Evolutionary conservation across 2,797 vertebrate genomes (phyloP).

Genomic region (Lemur catta): DNA sequence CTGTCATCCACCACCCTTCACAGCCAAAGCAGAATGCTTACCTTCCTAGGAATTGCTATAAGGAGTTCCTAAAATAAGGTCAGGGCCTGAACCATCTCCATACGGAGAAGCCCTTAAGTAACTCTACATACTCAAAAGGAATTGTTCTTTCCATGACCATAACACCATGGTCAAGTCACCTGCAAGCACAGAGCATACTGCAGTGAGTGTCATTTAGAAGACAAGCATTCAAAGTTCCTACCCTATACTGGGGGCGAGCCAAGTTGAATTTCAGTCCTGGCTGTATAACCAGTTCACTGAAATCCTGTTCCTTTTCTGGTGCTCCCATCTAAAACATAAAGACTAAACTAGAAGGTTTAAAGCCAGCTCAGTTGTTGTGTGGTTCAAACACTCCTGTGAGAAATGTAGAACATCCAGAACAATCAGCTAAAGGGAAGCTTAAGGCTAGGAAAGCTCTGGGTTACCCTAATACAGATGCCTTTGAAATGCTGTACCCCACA

Average conservation of each 20-base stretch:
- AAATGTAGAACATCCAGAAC: slow-evolving; percentile 7
- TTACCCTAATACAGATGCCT: background rate
- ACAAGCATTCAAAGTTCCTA: slow-evolving; percentile 5
- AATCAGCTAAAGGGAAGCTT: background rate
- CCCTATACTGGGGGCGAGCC: background rate
- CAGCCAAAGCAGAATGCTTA: slow-evolving; percentile 32
- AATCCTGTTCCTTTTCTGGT: slow-evolving; percentile 24
- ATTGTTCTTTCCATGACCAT: slow-evolving; percentile 14
- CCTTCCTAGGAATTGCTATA: slow-evolving; percentile 19
- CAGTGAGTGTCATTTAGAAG: background rate
- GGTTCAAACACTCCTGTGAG: background rate
- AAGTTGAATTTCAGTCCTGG: slow-evolving; percentile 1
- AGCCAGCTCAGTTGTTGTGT: background rate
- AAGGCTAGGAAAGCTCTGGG: background rate
- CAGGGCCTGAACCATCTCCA: slow-evolving; percentile 13
- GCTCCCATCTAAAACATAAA: slow-evolving; percentile 12
- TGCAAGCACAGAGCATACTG: background rate
- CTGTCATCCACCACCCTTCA: background rate
- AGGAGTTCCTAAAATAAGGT: background rate
- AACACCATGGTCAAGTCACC: slow-evolving; percentile 28
- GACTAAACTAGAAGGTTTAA: background rate
- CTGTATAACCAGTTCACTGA: background rate
- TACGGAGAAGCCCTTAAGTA: background rate
- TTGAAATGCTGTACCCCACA: background rate
- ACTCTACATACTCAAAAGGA: background rate